phyloP scores from a whole-genome alignment of 1,140 invertebrate genomes.

The Drosophila sulfurigaster region DNA sequence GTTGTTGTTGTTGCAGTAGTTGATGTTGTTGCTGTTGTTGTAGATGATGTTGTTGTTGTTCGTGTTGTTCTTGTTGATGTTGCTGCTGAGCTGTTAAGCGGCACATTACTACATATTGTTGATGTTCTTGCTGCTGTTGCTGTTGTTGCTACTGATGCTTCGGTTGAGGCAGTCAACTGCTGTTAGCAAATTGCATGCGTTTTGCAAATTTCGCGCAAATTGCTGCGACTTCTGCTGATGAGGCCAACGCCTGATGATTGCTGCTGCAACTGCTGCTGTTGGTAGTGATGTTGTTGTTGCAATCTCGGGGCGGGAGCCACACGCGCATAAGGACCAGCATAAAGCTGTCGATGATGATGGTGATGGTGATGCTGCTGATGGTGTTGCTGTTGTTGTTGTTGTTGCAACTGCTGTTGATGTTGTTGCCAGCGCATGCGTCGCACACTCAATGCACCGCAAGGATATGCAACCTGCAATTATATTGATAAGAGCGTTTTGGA shows the following conservation, averaged over 20 bases:
- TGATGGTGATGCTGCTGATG: conserved; percentile 30
- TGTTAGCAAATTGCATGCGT: conserved; percentile 73
- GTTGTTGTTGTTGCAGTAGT: conserved; percentile 45
- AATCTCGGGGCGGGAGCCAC: conserved; percentile 11
- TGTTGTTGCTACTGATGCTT: conserved; percentile 32
- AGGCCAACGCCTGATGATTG: conserved; percentile 41
- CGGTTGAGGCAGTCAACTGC: conserved; percentile 68
- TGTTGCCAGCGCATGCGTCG: conserved; percentile 72
- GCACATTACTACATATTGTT: conserved; percentile 58
- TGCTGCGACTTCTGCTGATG: conserved; percentile 49
- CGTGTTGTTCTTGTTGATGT: conserved; percentile 54
- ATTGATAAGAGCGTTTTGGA: conserved; percentile 54
- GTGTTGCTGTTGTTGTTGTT: conserved; percentile 33
- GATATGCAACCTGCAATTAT: conserved; percentile 67
- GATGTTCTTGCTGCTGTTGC: conserved; percentile 38
- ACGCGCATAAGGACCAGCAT: conserved; percentile 22
- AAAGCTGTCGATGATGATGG: conserved; percentile 19
- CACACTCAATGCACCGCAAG: conserved; percentile 59
- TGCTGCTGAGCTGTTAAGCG: conserved; percentile 63
- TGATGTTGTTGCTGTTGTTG: conserved; percentile 56
- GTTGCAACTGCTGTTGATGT: conserved; percentile 39
- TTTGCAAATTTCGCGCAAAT: conserved; percentile 69
- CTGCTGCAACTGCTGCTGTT: conserved; percentile 32
- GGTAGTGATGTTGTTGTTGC: conserved; percentile 30
- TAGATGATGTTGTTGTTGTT: conserved; percentile 40